A percentile compares a stretch with the other conserved stretches of the same genome.
Conservation (phyloP, 2,797 vertebrate species). For the Allobates femoralis region DNA sequence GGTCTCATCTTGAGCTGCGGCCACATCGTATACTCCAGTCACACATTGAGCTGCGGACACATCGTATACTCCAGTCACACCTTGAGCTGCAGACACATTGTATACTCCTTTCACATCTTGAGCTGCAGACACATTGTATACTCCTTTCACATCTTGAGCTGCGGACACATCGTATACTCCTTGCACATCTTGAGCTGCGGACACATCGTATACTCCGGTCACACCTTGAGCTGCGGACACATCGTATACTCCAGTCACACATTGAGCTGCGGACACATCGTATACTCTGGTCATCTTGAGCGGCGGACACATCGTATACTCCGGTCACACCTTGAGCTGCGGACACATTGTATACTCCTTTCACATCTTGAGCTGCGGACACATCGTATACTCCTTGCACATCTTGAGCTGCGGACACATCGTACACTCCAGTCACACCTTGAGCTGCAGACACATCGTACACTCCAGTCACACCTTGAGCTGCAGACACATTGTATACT, state of each 20-base stretch:
- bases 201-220: neutral
- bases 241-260: neutral
- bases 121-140: neutral
- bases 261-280: neutral
- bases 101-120: neutral
- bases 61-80: neutral
- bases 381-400: neutral
- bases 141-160: neutral
- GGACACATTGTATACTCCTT: neutral
- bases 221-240: neutral
- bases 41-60: neutral
- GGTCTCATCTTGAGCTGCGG: neutral
- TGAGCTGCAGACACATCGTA: too few species aligned
- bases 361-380: neutral
- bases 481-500: too few species aligned
- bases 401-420: neutral
- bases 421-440: too few species aligned
- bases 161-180: neutral
- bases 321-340: too few species aligned
- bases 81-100: neutral
- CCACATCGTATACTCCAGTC: neutral
- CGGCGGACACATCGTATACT: too few species aligned
- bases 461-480: too few species aligned
- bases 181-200: neutral
- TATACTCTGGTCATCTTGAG: too few species aligned